phyloP scores from a whole-genome alignment of 2,888 invertebrate species.

The Gasteruption jaculator region DNA sequence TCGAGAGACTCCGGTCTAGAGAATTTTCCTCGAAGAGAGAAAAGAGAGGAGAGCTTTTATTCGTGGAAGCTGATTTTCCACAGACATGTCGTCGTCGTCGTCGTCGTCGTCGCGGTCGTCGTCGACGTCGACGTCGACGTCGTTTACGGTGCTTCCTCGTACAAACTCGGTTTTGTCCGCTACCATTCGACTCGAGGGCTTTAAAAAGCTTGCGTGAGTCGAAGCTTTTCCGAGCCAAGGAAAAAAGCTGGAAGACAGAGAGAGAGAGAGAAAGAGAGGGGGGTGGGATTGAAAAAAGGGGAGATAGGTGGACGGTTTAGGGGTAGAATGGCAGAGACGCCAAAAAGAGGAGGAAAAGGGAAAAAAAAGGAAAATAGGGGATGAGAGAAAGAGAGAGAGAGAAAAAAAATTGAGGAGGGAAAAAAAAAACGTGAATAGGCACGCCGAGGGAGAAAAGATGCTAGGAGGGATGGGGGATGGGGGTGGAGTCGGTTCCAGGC shows the following conservation, averaged over 20 bases:
- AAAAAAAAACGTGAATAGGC: too few species aligned
- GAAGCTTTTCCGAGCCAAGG: constrained; percentile 12
- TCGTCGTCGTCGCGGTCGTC: constrained; percentile 8
- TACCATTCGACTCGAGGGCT: constrained; percentile 5
- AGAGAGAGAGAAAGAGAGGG: neutral
- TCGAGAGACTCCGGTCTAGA: neutral
- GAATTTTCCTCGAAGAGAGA: neutral
- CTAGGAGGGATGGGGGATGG: too few species aligned
- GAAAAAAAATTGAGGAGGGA: too few species aligned
- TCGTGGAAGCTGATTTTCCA: too few species aligned
- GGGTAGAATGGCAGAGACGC: constrained; percentile 7
- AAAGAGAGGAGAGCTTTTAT: constrained; percentile 14
- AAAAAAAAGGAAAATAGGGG: constrained; percentile 5
- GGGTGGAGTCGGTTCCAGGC: too few species aligned
- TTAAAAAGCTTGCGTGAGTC: constrained; percentile 8
- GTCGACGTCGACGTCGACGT: too few species aligned
- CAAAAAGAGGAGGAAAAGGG: neutral
- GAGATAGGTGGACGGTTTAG: neutral
- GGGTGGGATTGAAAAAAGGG: neutral
- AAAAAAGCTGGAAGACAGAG: constrained; percentile 13
- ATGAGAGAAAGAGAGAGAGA: neutral
- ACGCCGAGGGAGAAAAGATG: too few species aligned
- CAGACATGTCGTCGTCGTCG: constrained; percentile 1
- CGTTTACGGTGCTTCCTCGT: too few species aligned
- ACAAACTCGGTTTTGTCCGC: neutral